Evolutionary conservation across 2,888 invertebrate genomes (phyloP), one percentile per base, ranked within the genome.

Genomic region (Aquatica leii): DNA sequence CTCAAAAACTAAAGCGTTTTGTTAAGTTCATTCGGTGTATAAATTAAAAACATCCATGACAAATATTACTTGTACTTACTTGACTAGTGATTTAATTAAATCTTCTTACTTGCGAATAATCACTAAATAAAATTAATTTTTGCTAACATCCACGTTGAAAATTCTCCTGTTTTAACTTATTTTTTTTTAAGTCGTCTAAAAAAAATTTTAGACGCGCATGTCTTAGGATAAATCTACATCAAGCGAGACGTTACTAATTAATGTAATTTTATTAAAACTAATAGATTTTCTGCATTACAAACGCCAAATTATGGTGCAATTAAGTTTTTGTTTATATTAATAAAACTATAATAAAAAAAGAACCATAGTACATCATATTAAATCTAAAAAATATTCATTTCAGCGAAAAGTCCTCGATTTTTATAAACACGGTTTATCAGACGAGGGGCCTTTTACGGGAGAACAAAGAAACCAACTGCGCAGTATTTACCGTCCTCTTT

Each of bases 381-480:
- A 46, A 1, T 17, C 18, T 12, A 46, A 46, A 46, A 46, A 46
- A 12, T 37, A 20, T 18, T 37, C 15, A 53, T 37, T 34, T 49
- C 18, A 51, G 2, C 14, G 6, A 50, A 17, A 24, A 40, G 58
- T 58, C 58, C 58, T 58, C 50, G 17, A 58, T 18, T 41, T 40
- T 14, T 20, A 37, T 31, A 21, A 37, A 58, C 41, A 43, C 58
- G 41, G 15, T 35, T 35, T n/a, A 40, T 37, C 35, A 24, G 35
- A 1, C 51, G 49, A 50, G 50, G 40, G n/a, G 50, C 58, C 49
- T 41, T 48, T 58, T 35, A 40, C 35, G 43, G 54, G 43, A 50
- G 40, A 35, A 40, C 35, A 50, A 50, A 51, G 24, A 58, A 50
- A 58, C 50, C 58, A 58, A 46, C 58, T 40, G 50, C 50, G 50